Evolutionary conservation across 2,888 invertebrate species (phyloP).

Genomic region (Chaetoderma sp.): DNA sequence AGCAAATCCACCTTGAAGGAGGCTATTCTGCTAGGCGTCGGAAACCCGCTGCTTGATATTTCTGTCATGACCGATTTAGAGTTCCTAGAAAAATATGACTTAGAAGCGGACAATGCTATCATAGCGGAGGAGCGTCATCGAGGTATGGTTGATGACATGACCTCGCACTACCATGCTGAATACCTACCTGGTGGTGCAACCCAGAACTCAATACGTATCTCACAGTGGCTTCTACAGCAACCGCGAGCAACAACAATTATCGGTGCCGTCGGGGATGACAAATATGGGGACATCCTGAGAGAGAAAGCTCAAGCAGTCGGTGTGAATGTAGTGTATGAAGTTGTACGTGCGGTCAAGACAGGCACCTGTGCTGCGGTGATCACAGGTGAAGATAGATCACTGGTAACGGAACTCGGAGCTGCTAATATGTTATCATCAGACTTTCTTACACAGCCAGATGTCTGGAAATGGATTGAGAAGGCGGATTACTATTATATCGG

Average conservation of each 20-base stretch:
- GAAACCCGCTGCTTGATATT: slow-evolving; percentile 96
- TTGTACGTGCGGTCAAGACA: slow-evolving; percentile 76
- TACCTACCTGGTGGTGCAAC: slow-evolving; percentile 97
- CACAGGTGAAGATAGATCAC: slow-evolving; percentile 82
- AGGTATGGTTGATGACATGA: slow-evolving; percentile 76
- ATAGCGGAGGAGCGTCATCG: slow-evolving; percentile 90
- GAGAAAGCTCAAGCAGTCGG: slow-evolving; percentile 83
- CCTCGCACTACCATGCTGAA: slow-evolving; percentile 72
- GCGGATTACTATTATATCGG: slow-evolving; percentile 89
- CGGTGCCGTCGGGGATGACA: slow-evolving; percentile 93
- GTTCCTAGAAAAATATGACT: slow-evolving; percentile 84
- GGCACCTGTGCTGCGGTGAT: slow-evolving; percentile 97
- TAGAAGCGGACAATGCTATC: slow-evolving; percentile 93
- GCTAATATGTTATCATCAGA: slow-evolving; percentile 90
- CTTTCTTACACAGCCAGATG: slow-evolving; percentile 78
- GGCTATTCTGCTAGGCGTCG: slow-evolving; percentile 87
- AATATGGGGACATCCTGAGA: slow-evolving; percentile 85
- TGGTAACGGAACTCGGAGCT: slow-evolving; percentile 96
- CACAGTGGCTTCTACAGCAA: slow-evolving; percentile 89
- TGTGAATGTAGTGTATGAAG: slow-evolving; percentile 89
- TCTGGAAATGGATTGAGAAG: slow-evolving; percentile 79
- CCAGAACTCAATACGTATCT: slow-evolving; percentile 92
- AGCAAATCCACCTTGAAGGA: too few species aligned
- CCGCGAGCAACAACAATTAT: slow-evolving; percentile 88
- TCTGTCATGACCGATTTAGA: slow-evolving; percentile 82